Conservation (phyloP, 1,140 invertebrate genomes). For the Ladona fulva region DNA sequence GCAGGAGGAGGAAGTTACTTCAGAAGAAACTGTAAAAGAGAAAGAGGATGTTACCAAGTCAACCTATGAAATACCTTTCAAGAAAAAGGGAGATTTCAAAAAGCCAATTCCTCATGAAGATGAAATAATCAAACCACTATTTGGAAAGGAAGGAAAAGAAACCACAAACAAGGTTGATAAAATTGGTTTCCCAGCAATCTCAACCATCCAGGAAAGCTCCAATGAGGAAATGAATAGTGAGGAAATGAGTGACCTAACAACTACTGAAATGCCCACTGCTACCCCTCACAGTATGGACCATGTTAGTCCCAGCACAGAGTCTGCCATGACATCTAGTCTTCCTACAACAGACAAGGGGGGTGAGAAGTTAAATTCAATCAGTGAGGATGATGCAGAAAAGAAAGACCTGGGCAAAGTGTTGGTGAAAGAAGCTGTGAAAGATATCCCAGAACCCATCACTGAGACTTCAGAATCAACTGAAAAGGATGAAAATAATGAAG, state of each 20-base stretch:
- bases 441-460: too few relatives aligned
- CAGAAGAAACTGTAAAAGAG: background rate
- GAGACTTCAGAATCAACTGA: too few relatives aligned
- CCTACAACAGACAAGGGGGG: background rate
- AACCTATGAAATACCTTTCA: background rate
- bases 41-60: background rate
- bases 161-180: background rate
- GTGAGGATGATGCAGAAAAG: slow-evolving; percentile 6
- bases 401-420: background rate
- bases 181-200: background rate
- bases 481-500: too few relatives aligned
- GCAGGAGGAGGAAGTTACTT: background rate
- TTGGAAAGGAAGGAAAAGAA: slow-evolving; percentile 21
- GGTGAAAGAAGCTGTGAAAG: background rate
- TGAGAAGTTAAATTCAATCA: background rate
- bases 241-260: background rate
- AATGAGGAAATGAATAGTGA: background rate
- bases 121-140: background rate
- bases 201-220: background rate
- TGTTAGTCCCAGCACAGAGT: background rate
- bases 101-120: slow-evolving; percentile 7
- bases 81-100: slow-evolving; percentile 9
- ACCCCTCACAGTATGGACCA: too few relatives aligned
- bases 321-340: background rate
- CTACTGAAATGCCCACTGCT: background rate